These are phyloP conservation scores for Mystacornis crossleyi DNA, from an alignment of 2,113 vertebrate species.

Conservation along the genomic window DNA sequence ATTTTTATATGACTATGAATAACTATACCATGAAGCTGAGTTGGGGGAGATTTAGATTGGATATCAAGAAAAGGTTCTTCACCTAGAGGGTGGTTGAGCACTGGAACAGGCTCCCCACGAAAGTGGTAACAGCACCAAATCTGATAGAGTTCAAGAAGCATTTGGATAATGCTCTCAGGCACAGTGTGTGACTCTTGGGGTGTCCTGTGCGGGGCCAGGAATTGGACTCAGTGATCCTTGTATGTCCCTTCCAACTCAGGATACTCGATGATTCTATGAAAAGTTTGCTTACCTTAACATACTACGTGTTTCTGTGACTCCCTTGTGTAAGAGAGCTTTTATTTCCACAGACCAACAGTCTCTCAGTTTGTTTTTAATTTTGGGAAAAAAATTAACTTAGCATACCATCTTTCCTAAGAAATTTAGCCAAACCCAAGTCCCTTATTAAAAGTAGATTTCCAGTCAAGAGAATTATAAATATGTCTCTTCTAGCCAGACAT, in stretches of 20 bases:
- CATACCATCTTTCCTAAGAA: slow-evolving; percentile 30
- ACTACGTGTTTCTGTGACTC: not conserved
- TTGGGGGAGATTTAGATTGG: not conserved
- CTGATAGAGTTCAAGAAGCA: fast-evolving
- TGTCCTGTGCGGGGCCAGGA: not conserved
- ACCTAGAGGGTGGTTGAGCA: too few relatives aligned
- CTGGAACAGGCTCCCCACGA: not conserved
- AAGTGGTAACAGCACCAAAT: not conserved
- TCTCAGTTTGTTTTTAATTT: slow-evolving; percentile 4
- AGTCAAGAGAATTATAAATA: slow-evolving; percentile 46
- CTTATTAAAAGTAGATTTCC: slow-evolving; percentile 44
- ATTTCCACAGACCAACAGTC: not conserved
- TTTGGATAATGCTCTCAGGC: not conserved
- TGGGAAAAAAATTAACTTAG: not conserved
- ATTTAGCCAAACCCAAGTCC: slow-evolving; percentile 34
- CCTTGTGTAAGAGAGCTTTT: not conserved
- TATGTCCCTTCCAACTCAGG: not conserved
- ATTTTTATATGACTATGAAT: not conserved
- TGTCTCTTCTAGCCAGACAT: slow-evolving; percentile 32
- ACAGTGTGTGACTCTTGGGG: not conserved
- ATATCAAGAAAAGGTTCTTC: not conserved
- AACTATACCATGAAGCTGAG: not conserved
- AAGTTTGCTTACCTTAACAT: not conserved
- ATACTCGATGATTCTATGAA: not conserved
- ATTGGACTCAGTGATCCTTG: fast-evolving